Conservation (phyloP, 2,797 vertebrate species). For the Sebastes alutus region DNA sequence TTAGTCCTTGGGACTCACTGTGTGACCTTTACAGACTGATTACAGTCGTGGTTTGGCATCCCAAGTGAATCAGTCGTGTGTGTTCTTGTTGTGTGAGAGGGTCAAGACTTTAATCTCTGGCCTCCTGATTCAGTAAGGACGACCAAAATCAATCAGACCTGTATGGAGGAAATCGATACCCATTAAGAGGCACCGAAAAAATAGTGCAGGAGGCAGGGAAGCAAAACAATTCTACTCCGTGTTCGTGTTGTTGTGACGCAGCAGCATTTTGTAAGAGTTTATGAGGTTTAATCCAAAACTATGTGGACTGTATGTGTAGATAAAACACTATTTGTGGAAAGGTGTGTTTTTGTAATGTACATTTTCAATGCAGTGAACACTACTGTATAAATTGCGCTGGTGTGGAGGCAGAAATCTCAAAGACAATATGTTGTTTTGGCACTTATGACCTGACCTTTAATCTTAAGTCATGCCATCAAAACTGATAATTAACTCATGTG, state of each 20-base stretch:
- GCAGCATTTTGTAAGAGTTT: background rate
- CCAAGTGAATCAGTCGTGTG: slow-evolving; percentile 2
- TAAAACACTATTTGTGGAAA: background rate
- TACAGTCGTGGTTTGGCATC: slow-evolving; percentile 33
- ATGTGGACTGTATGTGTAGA: background rate
- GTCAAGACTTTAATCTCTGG: slow-evolving; percentile 41
- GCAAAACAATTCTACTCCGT: background rate
- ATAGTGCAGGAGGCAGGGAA: background rate
- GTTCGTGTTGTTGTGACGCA: background rate
- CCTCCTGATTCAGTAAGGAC: slow-evolving; percentile 19
- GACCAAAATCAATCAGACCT: slow-evolving; percentile 45
- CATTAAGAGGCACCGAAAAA: slow-evolving; percentile 15
- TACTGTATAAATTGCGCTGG: background rate
- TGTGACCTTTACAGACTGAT: slow-evolving; percentile 28
- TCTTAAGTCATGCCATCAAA: background rate
- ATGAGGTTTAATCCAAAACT: background rate
- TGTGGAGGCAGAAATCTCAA: background rate
- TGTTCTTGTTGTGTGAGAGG: background rate
- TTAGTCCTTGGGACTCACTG: background rate
- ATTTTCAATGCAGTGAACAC: background rate
- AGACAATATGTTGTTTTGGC: background rate
- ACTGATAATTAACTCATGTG: background rate
- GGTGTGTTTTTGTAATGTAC: background rate
- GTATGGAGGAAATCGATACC: slow-evolving; percentile 12
- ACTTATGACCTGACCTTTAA: background rate